Base-by-base conservation (phyloP, 2,888 invertebrate species). In the Pherbina coryleti region DNA sequence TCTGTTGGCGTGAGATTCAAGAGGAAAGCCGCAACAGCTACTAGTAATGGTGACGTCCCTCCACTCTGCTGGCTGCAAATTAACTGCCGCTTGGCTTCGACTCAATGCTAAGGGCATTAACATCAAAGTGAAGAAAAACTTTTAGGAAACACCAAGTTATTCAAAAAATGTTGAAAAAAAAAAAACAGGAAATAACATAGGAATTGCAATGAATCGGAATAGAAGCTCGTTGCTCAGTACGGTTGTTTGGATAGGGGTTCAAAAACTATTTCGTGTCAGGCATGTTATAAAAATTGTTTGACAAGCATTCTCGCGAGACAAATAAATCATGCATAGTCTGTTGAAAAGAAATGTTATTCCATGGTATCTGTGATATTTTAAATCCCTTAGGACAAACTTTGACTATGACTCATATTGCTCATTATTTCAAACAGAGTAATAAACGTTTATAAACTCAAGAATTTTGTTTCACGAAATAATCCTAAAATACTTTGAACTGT, bases 111-210 rank as follows among this genome's bases (percentile, higher is more conserved):
- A 19, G 37, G 19, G 11, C 53, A 70, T 53, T 55, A 22, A 55
- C 60, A 25, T 11, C 37, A 57, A 22, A 71, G n/a, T 17, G 57
- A 4, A 14, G 37, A 49, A 49, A 74, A 31, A 55, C 62, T 31
- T 64, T 51, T 17, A 53, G 22, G n/a, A 60, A 31, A 57, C 57
- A 25, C 44, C 34, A 34, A 51, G 37, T 49, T 31, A 74, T 73
- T 73, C 49, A 7, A 31, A 31, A 74, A 74, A 74, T 74, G 64
- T 66, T 66, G 64, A 74, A 64, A 51, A 49, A 28, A 19, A 34
- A 64, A 66, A 74, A 74, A 55, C 1, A 22, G 5, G 31, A 25
- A 25, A 14, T 4, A 28, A 17, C 22, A 25, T 5, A 60, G 25
- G 9, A 28, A 64, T n/a, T 17, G 64, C 28, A 64, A 1, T 44